Evolutionary conservation across 1,140 invertebrate genomes (phyloP).

Genomic region (Aphaenogaster floridana): DNA sequence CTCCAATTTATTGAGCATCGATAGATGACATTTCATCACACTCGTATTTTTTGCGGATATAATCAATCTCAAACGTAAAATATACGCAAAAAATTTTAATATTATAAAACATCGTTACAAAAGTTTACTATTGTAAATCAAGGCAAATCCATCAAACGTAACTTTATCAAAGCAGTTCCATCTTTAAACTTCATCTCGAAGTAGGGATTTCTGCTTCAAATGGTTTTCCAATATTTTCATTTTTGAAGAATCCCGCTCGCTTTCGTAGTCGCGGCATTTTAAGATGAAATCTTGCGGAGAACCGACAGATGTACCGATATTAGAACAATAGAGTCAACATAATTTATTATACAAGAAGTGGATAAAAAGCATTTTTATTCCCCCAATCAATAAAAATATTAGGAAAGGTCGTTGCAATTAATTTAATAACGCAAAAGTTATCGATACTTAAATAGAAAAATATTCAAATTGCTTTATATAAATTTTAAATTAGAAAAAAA

Average conservation of each 20-base stretch:
- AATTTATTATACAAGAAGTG: background rate
- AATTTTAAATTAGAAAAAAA: background rate
- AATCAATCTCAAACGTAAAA: background rate
- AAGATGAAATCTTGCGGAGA: conserved; percentile 32
- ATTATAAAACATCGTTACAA: conserved; percentile 22
- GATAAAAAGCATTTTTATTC: background rate
- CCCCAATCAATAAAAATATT: background rate
- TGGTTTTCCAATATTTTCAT: conserved; percentile 64
- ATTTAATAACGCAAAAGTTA: background rate
- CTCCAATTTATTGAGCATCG: background rate
- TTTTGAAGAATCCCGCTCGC: conserved; percentile 50
- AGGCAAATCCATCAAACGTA: conserved; percentile 51
- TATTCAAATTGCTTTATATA: background rate
- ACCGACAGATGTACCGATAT: conserved; percentile 33
- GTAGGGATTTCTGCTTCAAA: conserved; percentile 46
- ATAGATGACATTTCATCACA: background rate
- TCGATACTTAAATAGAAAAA: background rate
- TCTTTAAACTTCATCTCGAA: conserved; percentile 42
- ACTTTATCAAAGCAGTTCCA: conserved; percentile 55
- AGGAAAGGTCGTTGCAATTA: background rate
- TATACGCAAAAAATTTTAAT: background rate
- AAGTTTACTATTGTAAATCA: conserved; percentile 12
- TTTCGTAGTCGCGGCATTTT: conserved; percentile 38
- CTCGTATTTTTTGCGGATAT: background rate
- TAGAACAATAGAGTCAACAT: conserved; percentile 14